Base-by-base conservation (phyloP, 2,888 invertebrate genomes). In the Watsonalla cultraria region DNA sequence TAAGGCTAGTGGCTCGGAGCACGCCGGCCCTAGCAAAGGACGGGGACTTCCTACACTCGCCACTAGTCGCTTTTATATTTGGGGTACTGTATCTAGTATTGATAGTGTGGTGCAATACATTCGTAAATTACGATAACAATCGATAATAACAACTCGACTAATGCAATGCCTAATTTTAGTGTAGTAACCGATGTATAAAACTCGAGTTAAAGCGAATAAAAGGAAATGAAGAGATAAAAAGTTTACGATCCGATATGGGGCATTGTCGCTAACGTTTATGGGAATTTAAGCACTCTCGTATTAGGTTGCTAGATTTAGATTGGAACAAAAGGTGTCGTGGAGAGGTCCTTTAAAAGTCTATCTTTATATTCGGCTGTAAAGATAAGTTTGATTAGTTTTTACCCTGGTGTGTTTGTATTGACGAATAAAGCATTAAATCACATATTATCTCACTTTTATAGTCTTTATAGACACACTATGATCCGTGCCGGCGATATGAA, bases 141-240 rank as follows among this genome's bases (percentile, higher is more conserved):
- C 35, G 34, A 35, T 15, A 46, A 14, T 46, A 37, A 14, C 7
- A 33, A 34, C 33, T 45, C 9, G 7, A 51, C 46, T 35, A 35
- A 46, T 45, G 46, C 9, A n/a, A 15, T 34, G 39, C 45, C 66
- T 67, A 65, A 65, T 62, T 60, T 66, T 72, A 73, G 37, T 48
- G 5, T 7, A 13, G 34, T 48, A 13, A 7, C 13, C 37, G 6
- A 13, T 15, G 9, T 72, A 75, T 80, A 78, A 78, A 81, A 78
- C 5, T 42, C 5, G 11, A 76, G 75, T 72, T 74, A 82, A 72
- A 80, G 78, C 66, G 69, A 79, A 74, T 74, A 71, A 77, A 80
- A 74, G 68, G 72, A 66, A 81, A 86, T 87, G 76, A 81, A 87
- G 84, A 77, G 83, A 87, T 89, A 89, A 87, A 81, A 84, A 77